Evolutionary conservation across 2,113 vertebrate species (phyloP).

Genomic region (Colossoma macropomum): DNA sequence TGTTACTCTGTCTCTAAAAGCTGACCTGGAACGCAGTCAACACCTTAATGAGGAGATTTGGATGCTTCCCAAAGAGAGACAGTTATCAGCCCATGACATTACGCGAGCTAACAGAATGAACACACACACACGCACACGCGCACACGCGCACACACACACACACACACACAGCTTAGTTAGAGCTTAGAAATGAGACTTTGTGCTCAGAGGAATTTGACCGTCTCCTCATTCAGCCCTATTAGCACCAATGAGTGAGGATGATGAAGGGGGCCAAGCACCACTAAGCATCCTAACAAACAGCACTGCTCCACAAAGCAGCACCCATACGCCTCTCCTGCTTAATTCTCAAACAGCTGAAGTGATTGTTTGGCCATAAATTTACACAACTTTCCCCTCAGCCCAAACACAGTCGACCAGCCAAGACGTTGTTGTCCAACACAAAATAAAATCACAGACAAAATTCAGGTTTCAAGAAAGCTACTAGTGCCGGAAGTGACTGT

Average conservation of each 20-base stretch:
- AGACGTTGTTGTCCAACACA: neutral
- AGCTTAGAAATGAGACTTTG: slow-evolving; percentile 18
- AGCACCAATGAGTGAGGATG: slow-evolving; percentile 2
- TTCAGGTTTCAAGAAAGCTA: too few relatives aligned
- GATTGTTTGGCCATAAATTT: neutral
- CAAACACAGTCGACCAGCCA: neutral
- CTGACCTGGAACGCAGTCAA: slow-evolving; percentile 39
- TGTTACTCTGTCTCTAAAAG: slow-evolving; percentile 36
- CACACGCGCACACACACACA: neutral
- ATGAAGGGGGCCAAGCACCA: neutral
- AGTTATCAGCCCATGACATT: slow-evolving; percentile 45
- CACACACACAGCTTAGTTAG: neutral
- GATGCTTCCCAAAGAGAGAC: slow-evolving; percentile 32
- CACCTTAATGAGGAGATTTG: slow-evolving; percentile 42
- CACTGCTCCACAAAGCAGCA: neutral
- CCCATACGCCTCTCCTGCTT: neutral
- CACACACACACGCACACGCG: neutral
- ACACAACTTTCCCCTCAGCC: neutral
- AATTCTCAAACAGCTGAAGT: neutral
- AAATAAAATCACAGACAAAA: neutral
- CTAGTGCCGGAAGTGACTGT: too few relatives aligned
- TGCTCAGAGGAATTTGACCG: slow-evolving; percentile 13
- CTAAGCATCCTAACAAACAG: neutral
- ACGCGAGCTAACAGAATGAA: slow-evolving; percentile 9
- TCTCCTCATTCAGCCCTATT: slow-evolving; percentile 15